Base-by-base conservation (phyloP, 2,113 vertebrate species). In the Melanocharis versteri region DNA sequence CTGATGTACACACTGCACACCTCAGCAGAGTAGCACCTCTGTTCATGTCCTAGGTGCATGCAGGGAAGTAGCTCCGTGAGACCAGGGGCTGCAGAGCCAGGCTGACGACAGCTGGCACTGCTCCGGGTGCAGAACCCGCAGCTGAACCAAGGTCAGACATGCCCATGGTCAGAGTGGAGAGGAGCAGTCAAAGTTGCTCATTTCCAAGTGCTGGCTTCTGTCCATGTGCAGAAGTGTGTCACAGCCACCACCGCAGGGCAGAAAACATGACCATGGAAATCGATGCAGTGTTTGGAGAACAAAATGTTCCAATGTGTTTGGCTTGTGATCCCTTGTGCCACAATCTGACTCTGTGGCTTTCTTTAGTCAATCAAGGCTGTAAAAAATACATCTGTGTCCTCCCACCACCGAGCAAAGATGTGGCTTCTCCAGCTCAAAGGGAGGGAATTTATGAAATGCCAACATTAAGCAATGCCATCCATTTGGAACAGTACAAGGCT, bases 11-110 rank as follows among this genome's bases (percentile, higher is more conserved):
- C 42, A 10, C 33, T 44, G 44, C 24, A 5, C 44, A 31, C 30
- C 60, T 48, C 0, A 0, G 12, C 4, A 7, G 21, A 50, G 45
- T 0, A 33, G 30, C 1, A 0, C 4, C 22, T 23, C 17, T 13
- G 3, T 57, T 70, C 12, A 2, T 89, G 56, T 69, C 39, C 61
- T 13, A 21, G 28, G 64, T 10, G 20, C 16, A 1, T 3, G 4
- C 19, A n/a, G 47, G 31, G 40, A 45, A 64, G 51, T 1, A 47
- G 48, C 17, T 58, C 51, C 31, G 1, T 8, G n/a, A 47, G 21
- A 27, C 14, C 11, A 35, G 39, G 58, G 40, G 44, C 79, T 83
- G 33, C 31, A 47, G 68, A 56, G 66, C 44, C 1, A 0, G n/a
- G 13, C 39, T 37, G 20, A 5, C 53, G 84, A 13, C 20, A 23